Percentiles rank a stretch among this genome's conserved stretches.
phyloP scores from a whole-genome alignment of 2,888 invertebrate genomes.

The Crioceris asparagi region DNA sequence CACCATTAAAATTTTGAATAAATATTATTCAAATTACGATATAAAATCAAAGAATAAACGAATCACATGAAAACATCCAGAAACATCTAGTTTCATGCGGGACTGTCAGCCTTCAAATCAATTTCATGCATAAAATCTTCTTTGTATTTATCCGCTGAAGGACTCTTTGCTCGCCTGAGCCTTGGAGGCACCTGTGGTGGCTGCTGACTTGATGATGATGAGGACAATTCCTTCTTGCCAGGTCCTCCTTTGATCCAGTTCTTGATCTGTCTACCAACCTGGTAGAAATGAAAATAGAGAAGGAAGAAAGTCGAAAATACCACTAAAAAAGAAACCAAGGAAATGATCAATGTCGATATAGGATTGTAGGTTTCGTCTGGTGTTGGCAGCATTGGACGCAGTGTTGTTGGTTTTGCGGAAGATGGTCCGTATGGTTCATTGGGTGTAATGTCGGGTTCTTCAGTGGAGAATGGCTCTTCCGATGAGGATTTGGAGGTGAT shows the following conservation, averaged over 20 bases:
- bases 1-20: too few relatives aligned
- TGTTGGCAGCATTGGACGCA: constrained; percentile 21
- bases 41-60: too few relatives aligned
- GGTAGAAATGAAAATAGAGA: constrained; percentile 66
- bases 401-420: too few relatives aligned
- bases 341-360: constrained; percentile 49
- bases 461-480: too few relatives aligned
- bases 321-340: constrained; percentile 55
- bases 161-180: constrained; percentile 19
- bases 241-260: constrained; percentile 40
- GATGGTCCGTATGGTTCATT: too few relatives aligned
- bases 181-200: constrained; percentile 32
- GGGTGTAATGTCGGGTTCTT: too few relatives aligned
- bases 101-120: constrained; percentile 20
- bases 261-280: constrained; percentile 58
- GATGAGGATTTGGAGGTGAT: too few relatives aligned
- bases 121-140: constrained; percentile 22
- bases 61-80: too few relatives aligned
- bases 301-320: constrained; percentile 53
- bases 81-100: constrained; percentile 17
- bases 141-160: constrained; percentile 1
- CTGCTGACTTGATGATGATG: too few relatives aligned
- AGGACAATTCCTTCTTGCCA: too few relatives aligned
- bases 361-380: constrained; percentile 38
- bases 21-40: too few relatives aligned